Conservation (phyloP, 2,888 invertebrate genomes). For the Drosophila anomalata region DNA sequence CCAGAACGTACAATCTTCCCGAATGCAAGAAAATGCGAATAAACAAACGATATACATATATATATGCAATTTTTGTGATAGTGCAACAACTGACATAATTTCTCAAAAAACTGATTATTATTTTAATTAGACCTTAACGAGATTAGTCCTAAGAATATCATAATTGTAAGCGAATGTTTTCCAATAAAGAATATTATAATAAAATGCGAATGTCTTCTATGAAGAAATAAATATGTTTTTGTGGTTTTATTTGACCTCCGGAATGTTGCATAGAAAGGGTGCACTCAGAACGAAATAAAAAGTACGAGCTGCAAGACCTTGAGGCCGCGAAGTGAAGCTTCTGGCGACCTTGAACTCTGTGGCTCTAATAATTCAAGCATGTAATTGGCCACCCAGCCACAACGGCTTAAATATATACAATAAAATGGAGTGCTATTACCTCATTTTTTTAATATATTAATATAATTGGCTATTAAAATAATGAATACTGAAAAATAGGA, state of each 20-base stretch:
- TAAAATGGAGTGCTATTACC: neutral
- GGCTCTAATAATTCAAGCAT: conserved; percentile 25
- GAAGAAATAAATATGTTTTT: conserved; percentile 17
- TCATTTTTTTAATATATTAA: neutral
- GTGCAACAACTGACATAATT: conserved; percentile 41
- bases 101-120: conserved; percentile 39
- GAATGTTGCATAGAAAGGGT: neutral
- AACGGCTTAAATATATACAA: neutral
- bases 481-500: neutral
- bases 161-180: conserved; percentile 18
- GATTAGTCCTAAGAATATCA: conserved; percentile 41
- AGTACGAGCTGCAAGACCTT: conserved; percentile 5
- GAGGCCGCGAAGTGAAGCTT: conserved; percentile 8
- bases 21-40: conserved; percentile 64
- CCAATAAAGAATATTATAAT: conserved; percentile 33
- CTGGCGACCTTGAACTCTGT: conserved; percentile 24
- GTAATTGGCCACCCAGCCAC: conserved; percentile 3
- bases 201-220: conserved; percentile 33
- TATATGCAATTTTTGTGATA: conserved; percentile 81
- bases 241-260: conserved; percentile 29
- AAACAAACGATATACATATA: conserved; percentile 44
- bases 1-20: conserved; percentile 87
- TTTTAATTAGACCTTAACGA: conserved; percentile 18
- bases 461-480: conserved; percentile 1
- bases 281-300: neutral